Base-by-base conservation (phyloP, 2,888 invertebrate genomes). In the Eristalinus aeneus region DNA sequence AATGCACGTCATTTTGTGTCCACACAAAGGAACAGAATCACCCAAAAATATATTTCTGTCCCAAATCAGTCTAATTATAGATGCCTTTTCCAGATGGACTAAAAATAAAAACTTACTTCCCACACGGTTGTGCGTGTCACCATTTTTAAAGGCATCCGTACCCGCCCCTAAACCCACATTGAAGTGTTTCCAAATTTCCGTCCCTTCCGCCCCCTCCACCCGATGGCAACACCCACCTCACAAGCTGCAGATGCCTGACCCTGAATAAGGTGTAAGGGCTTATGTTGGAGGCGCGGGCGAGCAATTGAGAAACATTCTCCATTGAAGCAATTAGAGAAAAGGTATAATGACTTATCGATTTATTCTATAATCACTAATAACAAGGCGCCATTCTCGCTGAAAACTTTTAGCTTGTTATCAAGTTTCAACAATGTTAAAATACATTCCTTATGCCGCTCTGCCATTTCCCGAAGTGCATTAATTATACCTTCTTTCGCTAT, bases 391-490 rank as follows among this genome's bases (percentile, higher is more conserved):
- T 27, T 16, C 8, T 56, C 56, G 39, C 20, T 39, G 36, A 23
- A 46, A 9, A 20, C n/a, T 31, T 60, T 53, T 12, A n/a, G 23
- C 56, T 65, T 65, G n/a, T 46, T 60, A 67, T 60, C 68, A 27
- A 23, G 32, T 68, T 61, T 20, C 10, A 60, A 16, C 32, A 60
- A 60, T 67, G 16, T 75, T 67, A 53, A n/a, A 75, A 54, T 61
- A 61, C 68, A 63, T 80, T 80, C 39, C 16, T 39, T 36, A 80
- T 63, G 73, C 23, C 34, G 54, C 32, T 67, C 20, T 23, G 58
- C 58, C 65, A 63, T 23, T 53, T 63, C 63, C 64, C 36, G 69
- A 65, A 12, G 63, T 78, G 54, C 54, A 84, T 79, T 75, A 79
- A 60, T 71, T 74, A 39, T 54, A 16, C 60, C 56, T 46, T 54